phyloP scores from a whole-genome alignment of 2,797 vertebrate species.

The Threskiornis aethiopicus region DNA sequence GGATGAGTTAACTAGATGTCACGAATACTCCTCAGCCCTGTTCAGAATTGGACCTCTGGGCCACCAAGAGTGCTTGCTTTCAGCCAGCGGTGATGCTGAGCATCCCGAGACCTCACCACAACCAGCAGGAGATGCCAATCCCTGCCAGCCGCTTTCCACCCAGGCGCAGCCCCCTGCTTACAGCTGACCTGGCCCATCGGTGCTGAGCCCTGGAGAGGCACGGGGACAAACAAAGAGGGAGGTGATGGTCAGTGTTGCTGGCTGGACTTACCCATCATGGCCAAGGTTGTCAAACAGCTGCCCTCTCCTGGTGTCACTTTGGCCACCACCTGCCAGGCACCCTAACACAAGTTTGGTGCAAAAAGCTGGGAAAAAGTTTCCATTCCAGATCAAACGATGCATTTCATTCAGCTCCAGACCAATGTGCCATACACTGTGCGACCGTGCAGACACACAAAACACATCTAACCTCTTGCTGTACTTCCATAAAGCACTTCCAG shows the following conservation, averaged over 20 bases:
- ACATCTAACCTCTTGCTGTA: background rate
- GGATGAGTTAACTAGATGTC: background rate
- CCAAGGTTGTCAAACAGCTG: background rate
- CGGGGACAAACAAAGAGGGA: accelerated
- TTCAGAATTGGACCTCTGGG: background rate
- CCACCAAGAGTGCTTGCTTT: background rate
- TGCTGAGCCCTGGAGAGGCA: background rate
- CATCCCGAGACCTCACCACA: background rate
- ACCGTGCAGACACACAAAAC: accelerated
- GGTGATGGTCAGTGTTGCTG: background rate
- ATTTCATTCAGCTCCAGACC: background rate
- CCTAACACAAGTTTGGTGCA: background rate
- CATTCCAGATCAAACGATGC: background rate
- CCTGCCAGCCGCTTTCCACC: background rate
- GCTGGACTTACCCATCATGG: background rate
- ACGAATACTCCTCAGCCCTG: background rate
- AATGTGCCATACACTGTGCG: accelerated
- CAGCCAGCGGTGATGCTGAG: background rate
- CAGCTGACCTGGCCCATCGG: background rate
- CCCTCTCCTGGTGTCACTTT: background rate
- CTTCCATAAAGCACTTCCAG: background rate
- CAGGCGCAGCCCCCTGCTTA: background rate
- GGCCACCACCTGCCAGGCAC: background rate
- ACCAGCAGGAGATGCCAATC: background rate
- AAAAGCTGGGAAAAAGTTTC: background rate